Evolutionary conservation across 2,888 invertebrate genomes (phyloP), one percentile per base, ranked within the genome.

Genomic region (Synanthedon myopaeformis): DNA sequence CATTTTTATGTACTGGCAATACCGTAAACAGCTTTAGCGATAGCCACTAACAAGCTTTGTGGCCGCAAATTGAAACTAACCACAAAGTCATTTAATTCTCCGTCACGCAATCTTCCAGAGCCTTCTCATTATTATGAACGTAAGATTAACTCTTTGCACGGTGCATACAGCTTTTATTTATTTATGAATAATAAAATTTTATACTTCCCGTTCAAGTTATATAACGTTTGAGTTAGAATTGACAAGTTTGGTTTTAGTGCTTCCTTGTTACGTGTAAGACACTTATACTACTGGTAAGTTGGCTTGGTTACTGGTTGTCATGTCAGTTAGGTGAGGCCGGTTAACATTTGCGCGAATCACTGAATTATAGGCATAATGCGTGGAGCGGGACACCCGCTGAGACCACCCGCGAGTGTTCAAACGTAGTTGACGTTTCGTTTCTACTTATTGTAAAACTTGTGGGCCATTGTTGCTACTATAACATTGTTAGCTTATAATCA

Each of bases 271-370:
- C 64, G 59, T 61, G 65, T 72, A 67, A 67, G 68, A 72, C 35
- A 35, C 35, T 35, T 35, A 35, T 35, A 35, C 35, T 35, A 35
- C 28, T 35, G 28, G 35, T 35, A 35, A 10, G 35, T 10, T 35
- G 6, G 35, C 35, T 35, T 35, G 35, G 35, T 35, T 77, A 77
- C 76, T 74, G 72, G 64, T 72, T 79, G 76, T 80, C 74, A 69
- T 70, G 69, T 67, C 63, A 68, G 77, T 77, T 78, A 81, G 78
- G 67, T 67, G 68, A 66, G 61, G 66, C 68, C 76, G 77, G 78
- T 77, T 75, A 79, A 76, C 74, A 72, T 79, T 82, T 70, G 79
- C 76, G 83, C 76, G 79, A 82, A 81, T 81, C 78, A 75, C 74
- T 81, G 79, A 86, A 74, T 83, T 83, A 86, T 85, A 77, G 73